Conservation (phyloP, 2,888 invertebrate genomes). For the Macrostomum cliftonense region DNA sequence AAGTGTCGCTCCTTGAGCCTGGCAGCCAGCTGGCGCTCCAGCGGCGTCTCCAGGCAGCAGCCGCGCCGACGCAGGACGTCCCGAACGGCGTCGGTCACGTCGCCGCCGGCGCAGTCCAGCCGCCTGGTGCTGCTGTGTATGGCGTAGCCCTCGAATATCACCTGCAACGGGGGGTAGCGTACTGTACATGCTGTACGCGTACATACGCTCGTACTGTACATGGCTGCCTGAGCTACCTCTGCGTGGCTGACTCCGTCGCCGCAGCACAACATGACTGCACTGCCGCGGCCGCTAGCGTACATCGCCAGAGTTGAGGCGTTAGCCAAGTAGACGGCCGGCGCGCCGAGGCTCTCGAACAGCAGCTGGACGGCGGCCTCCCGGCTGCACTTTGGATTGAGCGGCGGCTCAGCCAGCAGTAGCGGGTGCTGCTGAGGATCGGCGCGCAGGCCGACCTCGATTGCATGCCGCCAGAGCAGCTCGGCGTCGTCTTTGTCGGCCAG, state of each 20-base stretch:
- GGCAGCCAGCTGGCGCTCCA: conserved; percentile 63
- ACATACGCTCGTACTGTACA: too few relatives aligned
- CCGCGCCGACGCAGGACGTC: conserved; percentile 75
- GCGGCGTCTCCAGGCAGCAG: conserved; percentile 73
- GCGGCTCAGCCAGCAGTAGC: conserved; percentile 65
- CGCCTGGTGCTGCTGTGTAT: conserved; percentile 81
- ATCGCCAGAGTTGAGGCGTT: conserved; percentile 14
- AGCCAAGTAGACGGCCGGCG: conserved; percentile 60
- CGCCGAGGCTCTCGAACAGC: conserved; percentile 19
- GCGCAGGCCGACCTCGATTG: conserved; percentile 30
- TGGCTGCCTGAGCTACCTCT: too few relatives aligned
- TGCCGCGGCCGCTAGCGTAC: conserved; percentile 14
- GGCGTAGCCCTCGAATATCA: conserved; percentile 78
- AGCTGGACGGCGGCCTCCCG: conserved; percentile 76
- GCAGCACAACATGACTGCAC: conserved; percentile 67
- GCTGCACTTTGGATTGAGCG: conserved; percentile 69
- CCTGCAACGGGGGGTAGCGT: too few relatives aligned
- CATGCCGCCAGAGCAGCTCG: conserved; percentile 36
- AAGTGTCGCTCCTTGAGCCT: conserved; percentile 80
- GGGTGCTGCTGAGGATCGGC: conserved; percentile 56
- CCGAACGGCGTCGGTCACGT: conserved; percentile 83
- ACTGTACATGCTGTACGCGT: too few relatives aligned
- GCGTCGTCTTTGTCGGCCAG: conserved; percentile 33
- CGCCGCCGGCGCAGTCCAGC: conserved; percentile 79
- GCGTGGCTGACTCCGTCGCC: conserved; percentile 83